Conservation (phyloP, 92 coral and sea anemone genomes). For the Paramuricea clavata region DNA sequence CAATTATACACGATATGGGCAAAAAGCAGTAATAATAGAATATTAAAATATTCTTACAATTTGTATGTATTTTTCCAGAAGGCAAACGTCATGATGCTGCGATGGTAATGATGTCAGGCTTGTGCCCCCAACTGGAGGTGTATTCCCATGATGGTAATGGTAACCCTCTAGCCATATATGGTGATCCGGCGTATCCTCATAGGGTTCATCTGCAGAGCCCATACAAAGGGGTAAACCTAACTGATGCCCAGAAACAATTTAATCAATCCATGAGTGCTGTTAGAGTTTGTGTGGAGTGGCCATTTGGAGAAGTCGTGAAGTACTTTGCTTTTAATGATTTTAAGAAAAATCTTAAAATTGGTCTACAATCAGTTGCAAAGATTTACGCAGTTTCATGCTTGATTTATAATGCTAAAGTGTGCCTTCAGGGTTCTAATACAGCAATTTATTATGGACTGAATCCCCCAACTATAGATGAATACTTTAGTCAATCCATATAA, state of each 20-base stretch:
- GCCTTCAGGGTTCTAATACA: neutral
- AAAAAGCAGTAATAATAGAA: no score
- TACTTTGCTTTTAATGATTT: constrained; percentile 26
- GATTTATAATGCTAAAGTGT: constrained; percentile 9
- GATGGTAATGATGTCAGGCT: constrained; percentile 26
- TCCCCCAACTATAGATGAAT: constrained; percentile 18
- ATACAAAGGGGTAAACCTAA: constrained; percentile 10
- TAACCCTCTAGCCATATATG: constrained; percentile 18
- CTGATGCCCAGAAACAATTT: constrained; percentile 13
- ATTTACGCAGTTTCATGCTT: constrained; percentile 14
- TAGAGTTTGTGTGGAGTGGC: constrained; percentile 9
- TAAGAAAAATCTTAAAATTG: neutral
- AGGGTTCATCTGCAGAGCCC: constrained; percentile 19
- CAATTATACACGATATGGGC: neutral
- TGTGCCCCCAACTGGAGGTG: constrained; percentile 25
- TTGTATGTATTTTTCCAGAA: no score
- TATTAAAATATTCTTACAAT: no score
- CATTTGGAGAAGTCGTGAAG: neutral
- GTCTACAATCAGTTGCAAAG: constrained; percentile 17
- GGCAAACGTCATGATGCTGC: constrained; percentile 21
- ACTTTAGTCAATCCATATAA: constrained; percentile 10
- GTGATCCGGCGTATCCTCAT: constrained; percentile 13
- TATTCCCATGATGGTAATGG: constrained; percentile 27
- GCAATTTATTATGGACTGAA: neutral
- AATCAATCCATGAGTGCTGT: constrained; percentile 19